Evolutionary conservation across 2,888 invertebrate genomes (phyloP), one percentile per base, ranked within the genome.

Genomic region (Morpho deidamia): DNA sequence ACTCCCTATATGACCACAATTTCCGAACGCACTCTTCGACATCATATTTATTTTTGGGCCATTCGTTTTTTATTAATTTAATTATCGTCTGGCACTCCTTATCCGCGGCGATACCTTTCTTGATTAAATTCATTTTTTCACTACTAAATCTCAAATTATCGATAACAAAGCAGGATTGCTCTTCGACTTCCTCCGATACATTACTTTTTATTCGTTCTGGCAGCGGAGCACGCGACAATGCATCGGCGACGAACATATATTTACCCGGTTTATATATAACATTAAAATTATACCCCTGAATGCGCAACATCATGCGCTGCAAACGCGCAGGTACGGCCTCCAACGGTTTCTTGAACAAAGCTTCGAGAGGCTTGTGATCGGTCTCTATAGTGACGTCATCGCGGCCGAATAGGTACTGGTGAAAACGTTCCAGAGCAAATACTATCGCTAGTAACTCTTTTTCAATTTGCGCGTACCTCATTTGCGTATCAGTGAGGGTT

Each of bases 311-410:
- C 66, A 69, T 66, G 1, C 67, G 46, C 32, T 67, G 66, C n/a
- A 70, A 46, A 0, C 68, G 45, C 0, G 59, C 59, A 0, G 68
- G 66, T 1, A 64, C 56, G 1, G 57, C 48, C 7, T 49, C 50
- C 3, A 69, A 49, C 0, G 66, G 42, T 39, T 69, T 70, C 23
- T 58, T 65, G 53, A 68, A 70, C 9, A 70, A 23, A 0, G 56
- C 45, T 43, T 68, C 67, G 0, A 69, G 48, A 0, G 69, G 69
- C 11, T 69, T 69, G 23, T 70, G 69, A 38, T 72, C 70, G 0
- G 63, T 62, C 23, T 71, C 59, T 33, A 42, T 14, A 3, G 23
- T 23, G 1, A 42, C 32, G 7, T 42, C 23, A 7, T 8, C 8
- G n/a, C 42, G 12, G 0, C 42, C 42, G 23, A 23, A 42, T 23